Conservation (phyloP, 2,888 invertebrate species). For the Plagodis dolabraria region DNA sequence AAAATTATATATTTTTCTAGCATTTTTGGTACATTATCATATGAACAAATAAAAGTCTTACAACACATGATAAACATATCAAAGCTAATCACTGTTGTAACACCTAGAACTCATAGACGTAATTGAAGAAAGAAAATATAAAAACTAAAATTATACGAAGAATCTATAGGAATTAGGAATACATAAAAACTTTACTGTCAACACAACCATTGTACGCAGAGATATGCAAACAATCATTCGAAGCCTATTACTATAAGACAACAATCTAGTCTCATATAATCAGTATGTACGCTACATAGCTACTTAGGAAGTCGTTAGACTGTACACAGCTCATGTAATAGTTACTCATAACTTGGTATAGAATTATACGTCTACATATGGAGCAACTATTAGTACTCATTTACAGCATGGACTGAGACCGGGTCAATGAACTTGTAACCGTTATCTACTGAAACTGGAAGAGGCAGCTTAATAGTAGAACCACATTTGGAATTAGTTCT, state of each 20-base stretch:
- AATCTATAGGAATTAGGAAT: conserved; percentile 6
- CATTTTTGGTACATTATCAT: too few relatives aligned
- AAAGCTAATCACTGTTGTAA: too few relatives aligned
- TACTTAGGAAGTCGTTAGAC: conserved; percentile 66
- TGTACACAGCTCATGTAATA: conserved; percentile 28
- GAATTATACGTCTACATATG: conserved; percentile 47
- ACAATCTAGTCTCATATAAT: conserved; percentile 49
- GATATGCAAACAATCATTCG: conserved; percentile 33
- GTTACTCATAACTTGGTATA: conserved; percentile 36
- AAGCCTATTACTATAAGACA: conserved; percentile 34
- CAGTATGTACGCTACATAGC: conserved; percentile 58
- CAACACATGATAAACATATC: too few relatives aligned
- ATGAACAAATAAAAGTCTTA: too few relatives aligned
- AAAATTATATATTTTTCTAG: too few relatives aligned
- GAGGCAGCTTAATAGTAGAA: conserved; percentile 44
- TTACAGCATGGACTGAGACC: conserved; percentile 56
- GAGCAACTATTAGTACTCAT: conserved; percentile 67
- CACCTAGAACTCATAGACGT: too few relatives aligned
- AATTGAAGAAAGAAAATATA: too few relatives aligned
- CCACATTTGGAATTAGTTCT: conserved; percentile 34
- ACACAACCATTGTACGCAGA: conserved; percentile 11
- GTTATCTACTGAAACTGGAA: conserved; percentile 61
- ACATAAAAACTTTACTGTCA: conserved; percentile 18
- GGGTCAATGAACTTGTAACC: conserved; percentile 64
- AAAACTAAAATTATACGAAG: conserved; percentile 4